phyloP scores from a whole-genome alignment of 2,797 vertebrate genomes.

The Diglossa cyanea region DNA sequence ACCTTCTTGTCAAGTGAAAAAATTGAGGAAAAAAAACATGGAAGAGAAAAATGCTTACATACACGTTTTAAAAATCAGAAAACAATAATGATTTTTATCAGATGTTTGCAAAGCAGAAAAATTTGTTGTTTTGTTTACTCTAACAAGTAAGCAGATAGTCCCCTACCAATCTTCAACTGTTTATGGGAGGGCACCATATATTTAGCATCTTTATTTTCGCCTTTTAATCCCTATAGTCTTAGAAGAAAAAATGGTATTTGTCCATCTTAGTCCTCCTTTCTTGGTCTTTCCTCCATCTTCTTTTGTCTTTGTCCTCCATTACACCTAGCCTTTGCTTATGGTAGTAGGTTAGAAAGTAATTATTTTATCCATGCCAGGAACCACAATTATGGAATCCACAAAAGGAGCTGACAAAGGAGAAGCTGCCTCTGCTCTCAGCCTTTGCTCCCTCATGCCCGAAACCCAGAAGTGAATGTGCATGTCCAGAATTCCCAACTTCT shows the following conservation, averaged over 20 bases:
- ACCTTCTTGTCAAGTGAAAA: not conserved
- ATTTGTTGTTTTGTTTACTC: not conserved
- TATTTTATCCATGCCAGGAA: constrained; percentile 39
- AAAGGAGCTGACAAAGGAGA: constrained; percentile 57
- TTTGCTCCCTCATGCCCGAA: constrained; percentile 32
- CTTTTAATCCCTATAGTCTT: not conserved
- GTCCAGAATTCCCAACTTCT: constrained; percentile 42
- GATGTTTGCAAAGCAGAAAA: not conserved
- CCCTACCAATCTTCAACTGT: not conserved
- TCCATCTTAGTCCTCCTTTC: not conserved
- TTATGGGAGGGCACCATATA: not conserved
- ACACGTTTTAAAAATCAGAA: not conserved
- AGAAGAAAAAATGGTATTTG: not conserved
- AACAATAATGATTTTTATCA: not conserved
- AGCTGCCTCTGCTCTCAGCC: constrained; percentile 26
- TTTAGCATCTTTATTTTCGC: not conserved
- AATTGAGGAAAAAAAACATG: not conserved
- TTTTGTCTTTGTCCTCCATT: constrained; percentile 6
- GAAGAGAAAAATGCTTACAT: not conserved
- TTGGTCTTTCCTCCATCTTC: not conserved
- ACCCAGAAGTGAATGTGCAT: constrained; percentile 2
- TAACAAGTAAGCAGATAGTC: not conserved
- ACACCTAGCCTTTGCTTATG: constrained; percentile 21
- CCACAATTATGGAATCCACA: constrained; percentile 49
- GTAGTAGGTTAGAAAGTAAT: constrained; percentile 30